Base-by-base conservation (phyloP, 2,797 vertebrate species). In the Acipenser transmontanus region DNA sequence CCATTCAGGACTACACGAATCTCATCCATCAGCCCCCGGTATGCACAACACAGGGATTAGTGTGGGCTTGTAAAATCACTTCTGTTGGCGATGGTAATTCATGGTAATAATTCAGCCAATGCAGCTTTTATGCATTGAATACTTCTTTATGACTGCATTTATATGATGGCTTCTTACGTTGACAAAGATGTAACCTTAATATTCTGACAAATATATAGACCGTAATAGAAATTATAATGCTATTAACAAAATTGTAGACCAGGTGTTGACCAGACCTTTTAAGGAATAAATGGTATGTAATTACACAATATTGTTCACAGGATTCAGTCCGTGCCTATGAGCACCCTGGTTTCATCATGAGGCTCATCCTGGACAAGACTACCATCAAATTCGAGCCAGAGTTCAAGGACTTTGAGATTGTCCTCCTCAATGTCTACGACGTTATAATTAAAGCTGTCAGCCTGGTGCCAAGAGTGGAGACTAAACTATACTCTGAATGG, bases 401-500 rank as follows among this genome's bases (percentile, higher is more conserved):
- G 2, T 89, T 96, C 60, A 78, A 48, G 60, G 80, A 85, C 63
- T 95, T 85, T 50, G 79, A 92, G 74, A 79, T 80, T 49, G 71
- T 79, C 49, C 67, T 98, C 49, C 70, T 94, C 49, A 89, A 85
- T 64, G 75, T 91, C 64, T 96, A 84, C 67, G 77, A 91, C 49
- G 52, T 83, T 7, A 94, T 98, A 90, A 79, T 94, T 68, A 85
- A 85, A 63, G 84, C 91, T 60, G 70, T 93, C 67, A 84, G 74
- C 69, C 68, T 78, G 66, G 71, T 96, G 56, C 93, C 93, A 67
- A 90, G 93, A 61, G 78, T 94, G 49, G 94, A 98, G 76, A 93
- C 87, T 64, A 87, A 84, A 68, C 75, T 96, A 14, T 93, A 86
- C 78, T 79, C 86, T 49, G 84, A 93, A 10, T 88, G 82, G 93